Evolutionary conservation across 2,888 invertebrate species (phyloP), one percentile per base, ranked within the genome.

Genomic region (Melinaea menophilus): DNA sequence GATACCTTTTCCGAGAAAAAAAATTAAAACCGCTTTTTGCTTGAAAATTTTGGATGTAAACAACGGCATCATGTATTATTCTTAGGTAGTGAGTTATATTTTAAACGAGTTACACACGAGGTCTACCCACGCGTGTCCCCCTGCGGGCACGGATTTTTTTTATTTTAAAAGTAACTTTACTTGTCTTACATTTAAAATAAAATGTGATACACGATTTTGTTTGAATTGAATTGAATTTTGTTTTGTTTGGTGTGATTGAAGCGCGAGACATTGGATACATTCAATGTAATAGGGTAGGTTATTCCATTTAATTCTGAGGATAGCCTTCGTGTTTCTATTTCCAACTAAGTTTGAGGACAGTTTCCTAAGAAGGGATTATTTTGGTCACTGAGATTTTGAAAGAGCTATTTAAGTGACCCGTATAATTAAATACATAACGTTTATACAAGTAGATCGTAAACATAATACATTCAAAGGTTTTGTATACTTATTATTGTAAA

Each of bases 301-400:
- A 59, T 56, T 54, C 35, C 35, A 56, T 59, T 55, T 64, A 54
- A 60, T 56, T 67, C 54, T 58, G 37, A 65, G 67, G 51, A 62
- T 62, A 59, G 59, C 64, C 55, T 54, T 48, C 51, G 62, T 58
- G 59, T 64, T 61, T 59, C 56, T 55, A 61, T 55, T 37, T 35
- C 34, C 55, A 46, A 37, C 54, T 61, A 54, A 64, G 58, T 62
- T 65, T 58, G 59, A 62, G 62, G 55, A 57, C 64, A 65, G 62
- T 62, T 67, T 63, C 64, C 61, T 59, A 56, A 58, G 62, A 47
- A 37, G 35, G 56, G 65, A 67, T 67, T 67, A 67, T 46, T 65
- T 58, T 54, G 58, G 41, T 41, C 60, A 58, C 48, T 64, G 57
- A 48, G 55, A 64, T 59, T 62, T 7, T 2, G n/a, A 48, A 35